A percentile compares a stretch with the other conserved stretches of the same genome.
These are phyloP conservation scores for Chamaea fasciata DNA, from an alignment of 2,113 vertebrate genomes.

Conservation along the genomic window DNA sequence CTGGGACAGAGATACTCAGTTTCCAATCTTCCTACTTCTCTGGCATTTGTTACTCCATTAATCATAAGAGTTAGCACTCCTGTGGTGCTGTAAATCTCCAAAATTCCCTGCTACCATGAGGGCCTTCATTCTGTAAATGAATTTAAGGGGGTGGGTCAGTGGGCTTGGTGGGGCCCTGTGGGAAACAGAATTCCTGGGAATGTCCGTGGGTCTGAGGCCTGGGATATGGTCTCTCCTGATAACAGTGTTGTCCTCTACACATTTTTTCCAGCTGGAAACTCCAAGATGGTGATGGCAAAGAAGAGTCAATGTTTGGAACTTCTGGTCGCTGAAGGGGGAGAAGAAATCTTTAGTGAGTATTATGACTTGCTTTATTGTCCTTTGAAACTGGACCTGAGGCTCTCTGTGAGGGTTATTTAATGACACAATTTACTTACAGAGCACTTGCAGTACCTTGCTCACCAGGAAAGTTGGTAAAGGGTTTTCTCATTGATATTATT, in stretches of 20 bases:
- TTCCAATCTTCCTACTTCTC: background rate
- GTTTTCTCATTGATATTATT: background rate
- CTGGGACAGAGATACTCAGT: background rate
- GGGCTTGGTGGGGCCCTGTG: background rate
- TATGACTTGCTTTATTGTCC: background rate
- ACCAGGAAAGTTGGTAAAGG: background rate
- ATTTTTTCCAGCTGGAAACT: background rate
- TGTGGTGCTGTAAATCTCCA: background rate
- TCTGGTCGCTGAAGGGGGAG: fast-evolving
- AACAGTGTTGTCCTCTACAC: background rate
- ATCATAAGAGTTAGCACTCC: background rate
- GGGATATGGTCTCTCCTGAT: background rate
- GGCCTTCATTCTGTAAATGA: background rate
- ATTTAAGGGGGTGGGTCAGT: background rate
- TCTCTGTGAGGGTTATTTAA: background rate
- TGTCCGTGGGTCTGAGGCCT: background rate
- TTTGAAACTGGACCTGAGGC: background rate
- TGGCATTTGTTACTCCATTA: background rate
- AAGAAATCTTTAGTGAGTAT: background rate
- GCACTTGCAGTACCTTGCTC: background rate
- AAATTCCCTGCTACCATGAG: background rate
- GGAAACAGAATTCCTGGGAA: background rate
- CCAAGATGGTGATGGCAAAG: background rate
- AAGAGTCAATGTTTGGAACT: background rate
- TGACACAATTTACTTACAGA: background rate